Base-by-base conservation (phyloP, 2,888 invertebrate genomes). In the Apodemia hepburni region DNA sequence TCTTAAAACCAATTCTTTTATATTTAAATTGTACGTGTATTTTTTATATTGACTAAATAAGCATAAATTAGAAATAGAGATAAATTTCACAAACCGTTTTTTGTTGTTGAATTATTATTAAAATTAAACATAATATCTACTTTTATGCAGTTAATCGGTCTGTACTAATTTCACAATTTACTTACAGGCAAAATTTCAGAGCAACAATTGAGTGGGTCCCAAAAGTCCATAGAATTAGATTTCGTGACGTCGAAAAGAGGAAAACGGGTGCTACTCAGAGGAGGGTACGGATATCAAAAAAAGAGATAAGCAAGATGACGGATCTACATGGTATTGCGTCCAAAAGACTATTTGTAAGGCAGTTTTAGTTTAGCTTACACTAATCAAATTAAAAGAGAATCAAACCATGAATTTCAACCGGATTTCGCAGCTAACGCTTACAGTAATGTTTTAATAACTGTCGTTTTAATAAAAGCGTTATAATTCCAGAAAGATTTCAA, bases 201-300 rank as follows among this genome's bases (percentile, higher is more conserved):
- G 47, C 47, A n/a, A n/a, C n/a, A n/a, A n/a, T n/a, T n/a, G n/a
- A n/a, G n/a, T n/a, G 47, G 17, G n/a, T 47, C 47, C n/a, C 47
- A 47, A 47, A 47, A 17, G 47, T n/a, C 47, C n/a, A 47, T 47
- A 47, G n/a, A 47, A 47, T 47, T 47, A 47, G 47, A 47, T 47
- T 47, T 47, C 7, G 47, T 47, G 5, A n/a, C 47, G n/a, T 47
- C 47, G 47, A 47, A 47, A 47, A 47, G 47, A 47, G 47, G 47
- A 47, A n/a, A 47, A 47, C n/a, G 47, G 15, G 47, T 47, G n/a
- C 47, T 47, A 47, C n/a, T 47, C 47, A 47, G n/a, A 47, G 47
- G 17, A 6, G n/a, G 47, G 47, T 47, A 47, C 47, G n/a, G 47
- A 47, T 47, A 47, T 47, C 47, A 47, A 47, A 47, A 47, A 47